Base-by-base conservation (phyloP, 2,113 vertebrate genomes). In the Pterocles gutturalis region DNA sequence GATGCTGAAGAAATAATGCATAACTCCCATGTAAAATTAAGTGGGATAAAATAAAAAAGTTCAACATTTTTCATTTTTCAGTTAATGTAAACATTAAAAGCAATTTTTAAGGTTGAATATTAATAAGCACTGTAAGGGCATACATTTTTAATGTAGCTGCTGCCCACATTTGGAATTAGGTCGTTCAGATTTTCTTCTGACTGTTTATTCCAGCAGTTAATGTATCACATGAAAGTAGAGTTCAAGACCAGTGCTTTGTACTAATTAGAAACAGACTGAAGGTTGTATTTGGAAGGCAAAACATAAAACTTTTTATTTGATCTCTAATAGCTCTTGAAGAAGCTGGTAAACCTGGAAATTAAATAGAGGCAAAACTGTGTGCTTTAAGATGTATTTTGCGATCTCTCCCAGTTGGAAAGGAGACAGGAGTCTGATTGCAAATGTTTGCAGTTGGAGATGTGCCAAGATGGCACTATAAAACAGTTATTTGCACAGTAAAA, bases 121-220 rank as follows among this genome's bases (percentile, higher is more conserved):
- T 94, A 95, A 96, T 92, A 81, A 78, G 70, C 10, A 13, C 65
- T 88, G 83, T 90, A 75, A 73, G 29, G 69, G 31, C 91, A 97
- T 97, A 66, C 65, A 95, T 97, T 97, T 93, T 97, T 97, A 95
- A 97, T 95, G 94, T 82, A 86, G 89, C 69, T 95, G 77, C 94
- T 95, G 86, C 89, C 95, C 81, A 91, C 19, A 2, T 84, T 93
- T 79, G 86, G 96, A 97, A 95, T 93, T 93, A 92, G 94, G 86
- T 96, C 97, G 87, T 92, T 93, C 88, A 65, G 57, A 72, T 93
- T 92, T 90, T 95, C 58, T 93, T 88, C 77, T 67, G 48, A 26
- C 58, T 95, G 36, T 95, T 87, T 93, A 36, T 79, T 72, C 73
- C 70, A 76, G 67, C 45, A 78, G 83, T 82, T 89, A 84, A 66